phyloP scores from a whole-genome alignment of 2,113 vertebrate species.

The Myotis brandtii region DNA sequence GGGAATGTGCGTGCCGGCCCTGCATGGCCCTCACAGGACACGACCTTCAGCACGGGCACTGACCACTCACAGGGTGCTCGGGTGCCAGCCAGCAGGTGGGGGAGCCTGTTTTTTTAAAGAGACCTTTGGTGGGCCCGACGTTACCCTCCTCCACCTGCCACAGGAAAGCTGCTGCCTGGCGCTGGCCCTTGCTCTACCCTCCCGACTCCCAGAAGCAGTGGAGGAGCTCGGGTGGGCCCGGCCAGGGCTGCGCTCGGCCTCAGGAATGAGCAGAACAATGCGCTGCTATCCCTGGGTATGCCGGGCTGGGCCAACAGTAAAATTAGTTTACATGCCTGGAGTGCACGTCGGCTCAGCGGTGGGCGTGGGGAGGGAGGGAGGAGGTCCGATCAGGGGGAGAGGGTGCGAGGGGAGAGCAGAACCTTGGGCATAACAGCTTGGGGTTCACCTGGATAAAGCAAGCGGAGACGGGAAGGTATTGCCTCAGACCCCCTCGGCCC shows the following conservation, averaged over 20 bases:
- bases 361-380: background rate
- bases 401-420: background rate
- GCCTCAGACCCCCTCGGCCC: background rate
- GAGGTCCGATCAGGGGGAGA: background rate
- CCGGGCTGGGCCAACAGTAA: constrained; percentile 51
- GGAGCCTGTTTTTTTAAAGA: background rate
- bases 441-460: background rate
- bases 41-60: background rate
- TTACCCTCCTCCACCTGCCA: accelerated
- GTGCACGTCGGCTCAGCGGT: background rate
- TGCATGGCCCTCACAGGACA: background rate
- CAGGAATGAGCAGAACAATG: constrained; percentile 58
- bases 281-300: constrained; percentile 60
- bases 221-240: background rate
- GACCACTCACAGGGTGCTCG: background rate
- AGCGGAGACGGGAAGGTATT: background rate
- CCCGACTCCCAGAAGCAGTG: background rate
- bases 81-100: background rate
- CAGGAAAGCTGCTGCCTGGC: accelerated
- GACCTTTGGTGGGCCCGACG: background rate
- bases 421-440: background rate
- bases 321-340: constrained; percentile 64
- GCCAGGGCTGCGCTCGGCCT: constrained; percentile 5
- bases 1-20: no score
- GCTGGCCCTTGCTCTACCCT: background rate